Evolutionary conservation across 2,888 invertebrate species (phyloP), one percentile per base, ranked within the genome.

Genomic region (Amitus sp.): DNA sequence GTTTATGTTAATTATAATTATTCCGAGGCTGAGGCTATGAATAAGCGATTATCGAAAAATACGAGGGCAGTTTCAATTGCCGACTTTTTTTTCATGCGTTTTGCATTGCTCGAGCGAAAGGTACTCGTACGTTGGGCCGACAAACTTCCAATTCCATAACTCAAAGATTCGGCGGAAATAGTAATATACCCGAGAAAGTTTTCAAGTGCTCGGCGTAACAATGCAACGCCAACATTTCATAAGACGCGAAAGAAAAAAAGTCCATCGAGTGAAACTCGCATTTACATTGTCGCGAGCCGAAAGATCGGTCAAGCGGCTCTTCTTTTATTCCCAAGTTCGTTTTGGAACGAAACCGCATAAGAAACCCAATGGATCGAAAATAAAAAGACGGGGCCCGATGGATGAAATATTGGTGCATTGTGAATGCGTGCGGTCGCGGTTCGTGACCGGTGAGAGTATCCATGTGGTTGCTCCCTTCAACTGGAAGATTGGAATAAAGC

Each of bases 221-320:
- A 37, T 37, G 37, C 37, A 7, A 15, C 7, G 30, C 2, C 13
- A 12, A 12, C 2, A 37, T 37, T 37, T 37, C 37, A 37, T 37
- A 37, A 37, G 37, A 37, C 37, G 37, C 37, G 15, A 37, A 37
- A 37, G 37, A 37, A 37, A n/a, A n/a, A n/a, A 37, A 37, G 15
- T 37, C 15, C 9, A 15, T 5, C 37, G 37, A 13, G 37, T 37
- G 37, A 37, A 37, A 37, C 37, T 37, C 37, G 12, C 37, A 3
- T 37, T 37, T 15, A 15, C 37, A 13, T 4, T 5, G 2, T 12
- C 13, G 37, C 7, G 37, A 15, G 13, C 15, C 7, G 37, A 37
- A 37, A 37, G 15, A 23, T 23, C 10, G 30, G 30, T n/a, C 30
- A 9, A 23, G 7, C 23, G 7, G 23, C 23, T 7, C 7, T 23